phyloP scores from a whole-genome alignment of 2,888 invertebrate genomes.

The Alentia gelatinosa region DNA sequence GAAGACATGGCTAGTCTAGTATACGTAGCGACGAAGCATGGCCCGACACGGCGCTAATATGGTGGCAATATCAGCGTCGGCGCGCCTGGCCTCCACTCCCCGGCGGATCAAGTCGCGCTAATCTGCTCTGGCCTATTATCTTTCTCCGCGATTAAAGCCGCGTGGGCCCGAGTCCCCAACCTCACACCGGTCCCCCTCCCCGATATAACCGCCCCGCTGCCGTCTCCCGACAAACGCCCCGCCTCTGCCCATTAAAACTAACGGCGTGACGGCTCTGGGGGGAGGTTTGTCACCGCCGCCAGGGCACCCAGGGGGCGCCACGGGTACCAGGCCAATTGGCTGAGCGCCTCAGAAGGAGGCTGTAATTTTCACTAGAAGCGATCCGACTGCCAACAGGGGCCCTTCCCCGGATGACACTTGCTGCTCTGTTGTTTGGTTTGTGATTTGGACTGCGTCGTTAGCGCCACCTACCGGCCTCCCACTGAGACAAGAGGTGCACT shows the following conservation, averaged over 20 bases:
- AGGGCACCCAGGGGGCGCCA: not conserved
- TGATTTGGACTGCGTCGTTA: not conserved
- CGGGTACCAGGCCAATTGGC: not conserved
- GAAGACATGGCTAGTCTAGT: no score
- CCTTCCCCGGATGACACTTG: not conserved
- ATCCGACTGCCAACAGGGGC: not conserved
- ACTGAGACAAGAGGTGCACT: no score
- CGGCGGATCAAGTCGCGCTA: constrained; percentile 12
- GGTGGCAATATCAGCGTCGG: constrained; percentile 9
- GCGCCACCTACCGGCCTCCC: no score
- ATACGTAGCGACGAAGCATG: no score
- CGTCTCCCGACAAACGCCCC: not conserved
- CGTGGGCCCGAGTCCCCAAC: not conserved
- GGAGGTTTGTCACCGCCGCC: not conserved
- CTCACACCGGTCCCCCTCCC: not conserved
- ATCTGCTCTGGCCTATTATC: constrained; percentile 6
- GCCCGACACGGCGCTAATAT: constrained; percentile 14
- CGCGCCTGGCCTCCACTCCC: not conserved
- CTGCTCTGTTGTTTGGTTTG: not conserved
- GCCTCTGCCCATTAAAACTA: not conserved
- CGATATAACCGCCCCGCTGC: not conserved
- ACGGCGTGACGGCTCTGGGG: not conserved
- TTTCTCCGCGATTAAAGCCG: constrained; percentile 7
- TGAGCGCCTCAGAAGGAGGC: not conserved
- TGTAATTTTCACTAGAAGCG: not conserved